Base-by-base conservation (phyloP, 1,140 invertebrate genomes). In the Zaprionus kolodkinae region DNA sequence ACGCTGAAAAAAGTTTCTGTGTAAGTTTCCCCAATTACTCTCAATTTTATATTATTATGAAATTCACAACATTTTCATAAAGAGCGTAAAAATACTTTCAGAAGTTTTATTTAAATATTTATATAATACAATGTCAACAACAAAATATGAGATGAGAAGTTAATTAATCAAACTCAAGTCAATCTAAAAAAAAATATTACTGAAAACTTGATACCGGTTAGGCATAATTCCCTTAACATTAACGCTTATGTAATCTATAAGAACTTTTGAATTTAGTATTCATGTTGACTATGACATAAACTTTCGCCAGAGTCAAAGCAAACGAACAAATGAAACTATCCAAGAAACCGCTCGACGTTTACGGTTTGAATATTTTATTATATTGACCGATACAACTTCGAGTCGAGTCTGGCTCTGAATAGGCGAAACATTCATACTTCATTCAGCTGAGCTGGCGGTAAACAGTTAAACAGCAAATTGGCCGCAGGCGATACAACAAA, bases 361-460 rank as follows among this genome's bases (percentile, higher is more conserved):
- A 56, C 62, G 40, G 81, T 71, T 79, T 83, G 59, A 77, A 84
- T 80, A 77, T 68, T 77, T 83, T 67, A 83, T 43, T 76, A 70
- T 76, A 60, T 83, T 70, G 65, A 52, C 76, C 73, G 13, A 70
- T 50, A 69, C 4, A 30, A 35, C 21, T 55, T 48, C 25, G n/a
- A 56, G 48, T 48, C 25, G n/a, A 56, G 48, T 65, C 25, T 56
- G 40, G 35, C 21, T 63, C 11, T 60, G 60, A 35, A 33, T 27
- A 27, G 36, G 30, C 15, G 48, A 25, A 64, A 65, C n/a, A 64
- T 15, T 52, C 64, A 35, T 52, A 54, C 69, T 48, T 6, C 33
- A 64, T 33, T 55, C 54, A 66, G 57, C 54, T 63, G 65, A 59
- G 65, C 56, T 78, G 35, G 21, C 56, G 54, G 59, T 71, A 69